Evolutionary conservation across 2,113 vertebrate genomes (phyloP).

Genomic region (Alaudala cheleensis): DNA sequence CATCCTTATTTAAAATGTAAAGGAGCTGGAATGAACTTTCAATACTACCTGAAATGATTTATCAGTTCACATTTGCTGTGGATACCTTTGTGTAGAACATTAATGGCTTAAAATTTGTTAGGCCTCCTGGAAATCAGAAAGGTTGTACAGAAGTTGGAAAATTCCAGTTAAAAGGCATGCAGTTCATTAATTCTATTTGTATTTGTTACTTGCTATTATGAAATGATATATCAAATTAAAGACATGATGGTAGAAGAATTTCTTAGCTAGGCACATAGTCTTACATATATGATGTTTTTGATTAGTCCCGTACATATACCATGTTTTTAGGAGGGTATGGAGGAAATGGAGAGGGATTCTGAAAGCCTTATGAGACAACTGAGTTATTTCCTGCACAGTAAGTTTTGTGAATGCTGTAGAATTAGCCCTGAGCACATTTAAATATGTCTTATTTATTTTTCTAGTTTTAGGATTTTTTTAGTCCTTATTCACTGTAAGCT

Average conservation of each 20-base stretch:
- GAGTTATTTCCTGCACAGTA: neutral
- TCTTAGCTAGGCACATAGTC: neutral
- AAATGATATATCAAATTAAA: neutral
- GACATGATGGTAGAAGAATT: neutral
- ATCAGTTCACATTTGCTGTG: neutral
- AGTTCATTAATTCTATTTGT: neutral
- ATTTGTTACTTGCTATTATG: neutral
- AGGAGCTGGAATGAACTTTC: neutral
- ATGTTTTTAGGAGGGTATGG: neutral
- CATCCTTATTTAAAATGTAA: neutral
- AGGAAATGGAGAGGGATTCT: slow-evolving; percentile 5
- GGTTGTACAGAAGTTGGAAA: neutral
- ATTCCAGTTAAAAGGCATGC: neutral
- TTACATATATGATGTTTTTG: neutral
- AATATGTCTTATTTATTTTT: neutral
- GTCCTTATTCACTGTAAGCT: neutral
- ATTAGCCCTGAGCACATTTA: neutral
- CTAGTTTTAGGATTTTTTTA: neutral
- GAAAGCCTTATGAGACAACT: neutral
- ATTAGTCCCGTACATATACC: neutral
- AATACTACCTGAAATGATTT: neutral
- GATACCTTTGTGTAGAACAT: neutral
- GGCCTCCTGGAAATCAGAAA: neutral
- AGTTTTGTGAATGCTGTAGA: neutral
- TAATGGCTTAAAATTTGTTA: neutral